A percentile compares a stretch with the other conserved stretches of the same genome.
Evolutionary conservation across 2,888 invertebrate species (phyloP).

Genomic region (Rambutsinella grinnellia): DNA sequence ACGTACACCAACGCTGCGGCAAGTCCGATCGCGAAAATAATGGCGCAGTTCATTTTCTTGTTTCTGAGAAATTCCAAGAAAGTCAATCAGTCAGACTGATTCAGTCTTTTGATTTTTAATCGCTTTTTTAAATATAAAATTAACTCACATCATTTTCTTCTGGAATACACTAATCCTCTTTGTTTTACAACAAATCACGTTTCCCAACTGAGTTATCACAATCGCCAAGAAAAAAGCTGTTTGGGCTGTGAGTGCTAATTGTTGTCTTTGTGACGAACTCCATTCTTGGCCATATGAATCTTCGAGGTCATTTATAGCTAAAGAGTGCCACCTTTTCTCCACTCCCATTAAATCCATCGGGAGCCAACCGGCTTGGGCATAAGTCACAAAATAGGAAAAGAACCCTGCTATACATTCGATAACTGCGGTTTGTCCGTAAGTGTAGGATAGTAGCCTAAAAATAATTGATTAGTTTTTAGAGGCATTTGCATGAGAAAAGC

Average conservation of each 20-base stretch:
- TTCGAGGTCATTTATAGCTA: conserved; percentile 53
- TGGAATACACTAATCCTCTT: conserved; percentile 56
- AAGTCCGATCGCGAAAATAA: conserved; percentile 50
- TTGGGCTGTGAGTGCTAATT: conserved; percentile 50
- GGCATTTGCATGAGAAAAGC: neutral
- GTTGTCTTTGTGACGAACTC: conserved; percentile 41
- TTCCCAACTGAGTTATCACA: conserved; percentile 58
- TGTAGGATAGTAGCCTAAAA: conserved; percentile 25
- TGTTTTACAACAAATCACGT: conserved; percentile 62
- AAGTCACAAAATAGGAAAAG: conserved; percentile 41
- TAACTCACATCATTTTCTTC: conserved; percentile 68
- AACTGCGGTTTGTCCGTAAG: conserved; percentile 33
- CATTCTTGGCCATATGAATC: conserved; percentile 62
- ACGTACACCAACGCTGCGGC: conserved; percentile 52
- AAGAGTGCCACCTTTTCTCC: conserved; percentile 47
- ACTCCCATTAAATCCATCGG: conserved; percentile 44
- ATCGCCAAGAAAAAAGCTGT: conserved; percentile 61
- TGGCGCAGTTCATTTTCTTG: conserved; percentile 58
- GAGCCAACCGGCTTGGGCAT: conserved; percentile 30
- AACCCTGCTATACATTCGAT: conserved; percentile 43
- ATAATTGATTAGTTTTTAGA: no score
- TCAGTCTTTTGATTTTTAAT: no score
- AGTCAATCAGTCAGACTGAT: no score
- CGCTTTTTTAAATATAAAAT: neutral
- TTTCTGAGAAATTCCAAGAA: conserved; percentile 32